A percentile compares a stretch with the other conserved stretches of the same genome.
phyloP scores from a whole-genome alignment of 2,113 vertebrate species.

The Irena cyanogastra region DNA sequence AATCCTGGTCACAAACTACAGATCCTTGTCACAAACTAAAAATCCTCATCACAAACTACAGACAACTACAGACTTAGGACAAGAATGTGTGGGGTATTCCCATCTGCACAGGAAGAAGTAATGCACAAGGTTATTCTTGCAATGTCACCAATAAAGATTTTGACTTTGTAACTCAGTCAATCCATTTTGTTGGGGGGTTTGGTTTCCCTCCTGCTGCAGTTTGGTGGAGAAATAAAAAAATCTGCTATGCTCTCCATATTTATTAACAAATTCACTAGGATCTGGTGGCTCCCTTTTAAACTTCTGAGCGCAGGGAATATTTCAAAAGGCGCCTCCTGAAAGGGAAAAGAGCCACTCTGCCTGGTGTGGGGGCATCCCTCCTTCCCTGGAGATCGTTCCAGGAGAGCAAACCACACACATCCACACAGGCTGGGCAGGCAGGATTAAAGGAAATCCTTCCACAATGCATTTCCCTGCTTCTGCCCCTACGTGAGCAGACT shows the following conservation, averaged over 20 bases:
- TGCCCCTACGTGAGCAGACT: neutral
- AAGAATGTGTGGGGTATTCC: neutral
- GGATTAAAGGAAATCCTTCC: conserved; percentile 42
- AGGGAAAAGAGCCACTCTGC: neutral
- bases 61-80: too few species aligned
- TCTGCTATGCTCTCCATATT: rapidly evolving
- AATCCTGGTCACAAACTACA: rapidly evolving
- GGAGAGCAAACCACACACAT: neutral
- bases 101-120: neutral
- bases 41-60: too few species aligned
- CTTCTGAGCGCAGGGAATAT: neutral
- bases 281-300: neutral
- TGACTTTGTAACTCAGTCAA: neutral
- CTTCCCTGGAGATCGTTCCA: neutral
- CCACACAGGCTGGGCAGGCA: neutral
- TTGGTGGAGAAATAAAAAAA: neutral
- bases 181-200: neutral
- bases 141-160: neutral
- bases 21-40: neutral
- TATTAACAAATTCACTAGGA: neutral
- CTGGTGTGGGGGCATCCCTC: neutral
- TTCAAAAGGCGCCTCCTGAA: neutral
- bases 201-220: neutral
- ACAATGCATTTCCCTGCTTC: neutral
- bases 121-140: neutral